A percentile compares a stretch with the other conserved stretches of the same genome.
Conservation (phyloP, 2,797 vertebrate genomes). For the Mus spretus region DNA sequence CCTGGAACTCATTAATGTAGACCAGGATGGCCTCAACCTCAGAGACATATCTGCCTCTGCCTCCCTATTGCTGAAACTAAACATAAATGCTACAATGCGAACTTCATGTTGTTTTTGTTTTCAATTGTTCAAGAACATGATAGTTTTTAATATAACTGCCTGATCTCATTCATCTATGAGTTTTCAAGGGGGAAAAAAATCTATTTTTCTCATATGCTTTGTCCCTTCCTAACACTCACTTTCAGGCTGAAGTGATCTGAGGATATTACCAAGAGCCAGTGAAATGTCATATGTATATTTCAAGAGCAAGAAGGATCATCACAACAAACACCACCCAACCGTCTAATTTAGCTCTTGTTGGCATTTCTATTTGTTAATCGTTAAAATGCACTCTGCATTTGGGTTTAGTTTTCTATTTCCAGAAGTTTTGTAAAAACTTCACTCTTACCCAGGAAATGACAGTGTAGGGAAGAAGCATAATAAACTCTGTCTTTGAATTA, state of each 20-base stretch:
- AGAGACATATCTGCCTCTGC: neutral
- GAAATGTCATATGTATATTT: neutral
- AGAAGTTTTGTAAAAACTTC: neutral
- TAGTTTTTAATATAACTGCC: neutral
- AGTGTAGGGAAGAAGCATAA: neutral
- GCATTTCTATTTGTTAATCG: neutral
- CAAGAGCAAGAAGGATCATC: neutral
- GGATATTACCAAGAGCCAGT: neutral
- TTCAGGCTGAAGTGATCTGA: neutral
- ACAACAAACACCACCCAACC: accelerated
- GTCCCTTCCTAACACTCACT: neutral
- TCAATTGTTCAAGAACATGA: neutral
- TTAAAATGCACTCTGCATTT: neutral
- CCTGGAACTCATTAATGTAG: too few relatives aligned
- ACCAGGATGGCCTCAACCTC: neutral
- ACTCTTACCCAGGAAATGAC: neutral
- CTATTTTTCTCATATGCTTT: neutral
- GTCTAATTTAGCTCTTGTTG: neutral
- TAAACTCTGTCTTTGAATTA: neutral
- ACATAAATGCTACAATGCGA: too few relatives aligned
- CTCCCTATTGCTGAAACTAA: neutral
- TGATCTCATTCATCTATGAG: neutral
- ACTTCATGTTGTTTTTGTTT: neutral
- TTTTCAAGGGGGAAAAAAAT: neutral
- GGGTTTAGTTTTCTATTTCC: neutral